These are phyloP conservation scores for Petrolisthes cinctipes DNA, from an alignment of 2,888 invertebrate species.

Conservation along the genomic window DNA sequence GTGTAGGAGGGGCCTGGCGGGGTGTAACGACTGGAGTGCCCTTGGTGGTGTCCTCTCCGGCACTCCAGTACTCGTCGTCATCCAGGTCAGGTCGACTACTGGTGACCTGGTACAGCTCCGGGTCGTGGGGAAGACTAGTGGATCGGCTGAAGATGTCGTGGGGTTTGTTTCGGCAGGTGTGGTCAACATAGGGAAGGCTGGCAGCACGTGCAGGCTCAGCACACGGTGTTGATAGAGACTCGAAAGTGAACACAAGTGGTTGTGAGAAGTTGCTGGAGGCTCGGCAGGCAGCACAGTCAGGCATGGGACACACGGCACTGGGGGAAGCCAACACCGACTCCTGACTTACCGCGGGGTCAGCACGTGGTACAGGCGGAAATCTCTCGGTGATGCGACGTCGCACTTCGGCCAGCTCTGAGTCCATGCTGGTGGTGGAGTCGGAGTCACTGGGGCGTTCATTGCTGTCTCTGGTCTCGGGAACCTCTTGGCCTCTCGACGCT, in stretches of 20 bases:
- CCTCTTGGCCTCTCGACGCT: not conserved
- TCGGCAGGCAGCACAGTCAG: constrained; percentile 50
- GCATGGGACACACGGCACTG: constrained; percentile 56
- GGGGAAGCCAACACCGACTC: constrained; percentile 53
- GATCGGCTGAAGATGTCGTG: constrained; percentile 38
- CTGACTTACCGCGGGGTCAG: constrained; percentile 43
- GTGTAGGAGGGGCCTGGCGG: not conserved
- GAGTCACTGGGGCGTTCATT: constrained; percentile 36
- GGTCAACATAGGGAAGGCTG: constrained; percentile 50
- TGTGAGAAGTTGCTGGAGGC: constrained; percentile 36
- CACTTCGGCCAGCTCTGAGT: constrained; percentile 51
- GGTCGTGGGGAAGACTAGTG: constrained; percentile 50
- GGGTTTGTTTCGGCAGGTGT: constrained; percentile 2
- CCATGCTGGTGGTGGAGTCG: constrained; percentile 49
- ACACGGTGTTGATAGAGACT: constrained; percentile 12
- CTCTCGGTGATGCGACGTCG: constrained; percentile 49
- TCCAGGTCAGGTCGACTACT: constrained; percentile 30
- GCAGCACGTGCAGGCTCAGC: constrained; percentile 43
- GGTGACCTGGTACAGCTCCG: constrained; percentile 35
- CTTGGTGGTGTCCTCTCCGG: constrained; percentile 38
- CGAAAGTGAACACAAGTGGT: constrained; percentile 51
- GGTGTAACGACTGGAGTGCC: constrained; percentile 22
- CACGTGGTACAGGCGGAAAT: constrained; percentile 50
- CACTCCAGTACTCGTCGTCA: constrained; percentile 44
- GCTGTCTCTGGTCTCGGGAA: not conserved